Percentiles rank a stretch among this genome's conserved stretches.
Conservation (phyloP, 2,113 vertebrate species). For the Propithecus coquereli region DNA sequence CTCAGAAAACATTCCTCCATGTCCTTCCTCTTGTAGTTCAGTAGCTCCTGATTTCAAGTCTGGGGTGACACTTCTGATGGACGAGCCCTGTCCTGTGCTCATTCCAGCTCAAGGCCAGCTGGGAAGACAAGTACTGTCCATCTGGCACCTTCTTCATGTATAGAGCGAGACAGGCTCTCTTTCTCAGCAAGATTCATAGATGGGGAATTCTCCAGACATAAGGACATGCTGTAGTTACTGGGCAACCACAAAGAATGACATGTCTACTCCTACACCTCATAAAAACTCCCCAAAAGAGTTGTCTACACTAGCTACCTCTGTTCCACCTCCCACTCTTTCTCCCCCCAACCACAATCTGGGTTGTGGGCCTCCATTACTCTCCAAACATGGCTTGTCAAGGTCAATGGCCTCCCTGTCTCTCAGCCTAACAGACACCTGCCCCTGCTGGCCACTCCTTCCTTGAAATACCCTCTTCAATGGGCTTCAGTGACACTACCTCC, state of each 20-base stretch:
- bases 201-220: background rate
- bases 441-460: background rate
- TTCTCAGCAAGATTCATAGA: background rate
- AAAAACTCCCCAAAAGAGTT: background rate
- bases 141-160: background rate
- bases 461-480: background rate
- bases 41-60: background rate
- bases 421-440: background rate
- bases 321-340: background rate
- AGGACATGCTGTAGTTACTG: background rate
- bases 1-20: background rate
- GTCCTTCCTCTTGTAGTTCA: background rate
- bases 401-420: background rate
- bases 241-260: background rate
- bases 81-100: background rate
- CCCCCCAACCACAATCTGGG: background rate
- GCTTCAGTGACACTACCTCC: background rate
- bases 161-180: background rate
- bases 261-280: background rate
- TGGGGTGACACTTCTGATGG: background rate
- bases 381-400: background rate
- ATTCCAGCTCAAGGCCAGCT: background rate
- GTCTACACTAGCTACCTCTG: background rate
- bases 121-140: background rate
- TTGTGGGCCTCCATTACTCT: background rate